Base-by-base conservation (phyloP, 2,888 invertebrate species). In the Eupelmus urozonus region DNA sequence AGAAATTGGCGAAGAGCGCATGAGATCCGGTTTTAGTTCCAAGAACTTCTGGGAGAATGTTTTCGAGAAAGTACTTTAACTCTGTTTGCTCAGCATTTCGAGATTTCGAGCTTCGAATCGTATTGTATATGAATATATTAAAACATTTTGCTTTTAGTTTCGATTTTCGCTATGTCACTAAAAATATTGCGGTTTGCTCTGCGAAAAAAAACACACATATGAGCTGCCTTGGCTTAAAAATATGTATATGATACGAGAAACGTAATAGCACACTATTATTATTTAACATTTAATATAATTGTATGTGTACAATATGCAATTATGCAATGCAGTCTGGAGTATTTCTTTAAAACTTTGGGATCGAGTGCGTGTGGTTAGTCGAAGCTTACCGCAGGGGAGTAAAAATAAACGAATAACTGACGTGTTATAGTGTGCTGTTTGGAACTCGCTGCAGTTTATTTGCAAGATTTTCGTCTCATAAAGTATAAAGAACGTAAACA, bases 41-140 rank as follows among this genome's bases (percentile, higher is more conserved):
- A 16, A 69, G 70, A 70, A 57, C 55, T 63, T 34, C 57, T 42
- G 34, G 55, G 55, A 63, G 25, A 57, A 55, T 40, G 34, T 55
- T 63, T 53, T 70, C 53, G 45, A 57, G 55, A 69, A 69, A 69
- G 72, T 55, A 73, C 72, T 65, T 63, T 27, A 40, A 67, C 62
- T 62, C 62, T 62, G 40, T 62, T 60, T 69, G 20, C 62, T 75
- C 67, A 49, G 40, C 60, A 69, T 51, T 59, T 69, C 27, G 11
- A 55, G 25, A 65, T 73, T 34, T 57, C 45, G 23, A 53, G 13
- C 40, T 34, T 51, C 29, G 20, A 11, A 20, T 53, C 60, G 20
- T 34, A 70, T 27, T 9, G 3, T 34, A 34, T 34, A 49, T 40
- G 25, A 25, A 27, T 23, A 16, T 40, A 25, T 45, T 60, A 63